Conservation (phyloP, 30 jellyfish, hydroid and myxozoan genomes). For the Cassiopea xamachana region DNA sequence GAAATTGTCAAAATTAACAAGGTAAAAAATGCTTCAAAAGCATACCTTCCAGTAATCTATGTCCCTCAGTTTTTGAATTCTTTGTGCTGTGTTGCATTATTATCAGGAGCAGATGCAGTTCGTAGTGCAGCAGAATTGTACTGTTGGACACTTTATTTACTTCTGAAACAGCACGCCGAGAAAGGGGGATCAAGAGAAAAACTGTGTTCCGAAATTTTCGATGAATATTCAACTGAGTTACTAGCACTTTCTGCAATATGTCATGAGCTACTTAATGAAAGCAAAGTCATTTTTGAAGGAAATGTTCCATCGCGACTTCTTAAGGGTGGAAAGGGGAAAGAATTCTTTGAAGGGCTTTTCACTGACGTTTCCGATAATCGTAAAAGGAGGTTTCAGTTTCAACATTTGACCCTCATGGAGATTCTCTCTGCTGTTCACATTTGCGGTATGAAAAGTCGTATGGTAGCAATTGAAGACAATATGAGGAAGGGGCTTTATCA, state of each 20-base stretch:
- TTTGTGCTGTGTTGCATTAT: background rate
- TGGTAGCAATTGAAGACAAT: background rate
- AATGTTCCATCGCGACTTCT: background rate
- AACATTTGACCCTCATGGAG: background rate
- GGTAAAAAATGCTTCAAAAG: background rate
- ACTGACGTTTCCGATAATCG: background rate
- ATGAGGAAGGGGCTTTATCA: background rate
- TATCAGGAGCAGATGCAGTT: background rate
- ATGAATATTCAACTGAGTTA: background rate
- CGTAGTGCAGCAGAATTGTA: background rate
- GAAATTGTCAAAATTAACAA: background rate
- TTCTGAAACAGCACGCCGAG: background rate
- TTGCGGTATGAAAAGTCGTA: background rate
- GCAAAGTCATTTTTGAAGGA: background rate
- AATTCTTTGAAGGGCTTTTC: background rate
- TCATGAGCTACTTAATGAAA: background rate
- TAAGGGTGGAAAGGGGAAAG: background rate
- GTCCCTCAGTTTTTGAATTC: background rate
- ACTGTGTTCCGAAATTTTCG: background rate
- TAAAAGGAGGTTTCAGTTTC: background rate
- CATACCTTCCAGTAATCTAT: background rate
- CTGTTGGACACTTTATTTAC: background rate
- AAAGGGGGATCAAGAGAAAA: background rate
- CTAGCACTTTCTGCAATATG: background rate
- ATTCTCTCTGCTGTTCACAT: background rate